Base-by-base conservation (phyloP, 2,797 vertebrate genomes). In the Protosalanx chinensis region DNA sequence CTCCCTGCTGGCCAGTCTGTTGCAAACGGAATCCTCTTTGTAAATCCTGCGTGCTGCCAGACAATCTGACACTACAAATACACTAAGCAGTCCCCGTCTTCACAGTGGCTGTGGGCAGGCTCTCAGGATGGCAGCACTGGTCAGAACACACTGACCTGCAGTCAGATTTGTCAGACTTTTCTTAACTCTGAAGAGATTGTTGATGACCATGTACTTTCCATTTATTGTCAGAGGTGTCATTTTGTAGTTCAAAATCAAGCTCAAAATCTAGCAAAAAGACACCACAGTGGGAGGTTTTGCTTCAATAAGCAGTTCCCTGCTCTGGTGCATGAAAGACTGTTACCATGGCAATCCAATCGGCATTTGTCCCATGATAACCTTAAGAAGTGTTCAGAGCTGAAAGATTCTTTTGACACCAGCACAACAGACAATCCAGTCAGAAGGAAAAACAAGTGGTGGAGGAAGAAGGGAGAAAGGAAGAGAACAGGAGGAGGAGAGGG, bases 61-160 rank as follows among this genome's bases (percentile, higher is more conserved):
- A 13, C 57, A 59, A 46, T 59, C 70, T 72, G 74, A 76, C 70
- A 64, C 74, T 64, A 60, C 65, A 68, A 76, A 68, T 76, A 72
- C 66, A 46, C 70, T 64, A 63, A 63, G 51, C 30, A 64, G 49
- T 63, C 74, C 57, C 33, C 64, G 49, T 72, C 65, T 27, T 65
- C 59, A 59, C 29, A 32, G 16, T 56, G 23, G 18, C 65, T 4
- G 59, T 35, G 15, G 67, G 70, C 51, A 27, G 58, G 58, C 69
- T 71, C 68, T 67, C 46, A 56, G 56, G 57, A n/a, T 56, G 51
- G 51, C 51, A 16, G 51, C 51, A 3, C 51, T n/a, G 15, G 15
- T n/a, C 13, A 27, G 20, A 66, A 18, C 30, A 57, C 8, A 68
- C 32, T 58, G 66, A 51, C 7, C 15, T 18, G 46, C 65, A 30